phyloP scores from a whole-genome alignment of 35 echinoderm and acorn worm genomes.

The Acanthaster planci region DNA sequence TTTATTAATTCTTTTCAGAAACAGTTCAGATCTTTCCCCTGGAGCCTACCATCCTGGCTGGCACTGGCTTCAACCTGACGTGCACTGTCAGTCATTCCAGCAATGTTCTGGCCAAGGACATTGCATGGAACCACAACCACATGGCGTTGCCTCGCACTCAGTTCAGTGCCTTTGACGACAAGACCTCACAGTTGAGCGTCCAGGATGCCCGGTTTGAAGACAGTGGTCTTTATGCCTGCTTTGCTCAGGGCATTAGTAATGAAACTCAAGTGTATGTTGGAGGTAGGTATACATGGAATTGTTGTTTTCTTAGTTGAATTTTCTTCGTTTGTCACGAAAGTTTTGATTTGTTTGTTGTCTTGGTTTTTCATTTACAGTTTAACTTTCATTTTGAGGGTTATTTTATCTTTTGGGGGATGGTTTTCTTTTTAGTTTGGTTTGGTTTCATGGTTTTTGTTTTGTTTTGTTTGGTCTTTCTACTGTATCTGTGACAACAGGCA shows the following conservation, averaged over 20 bases:
- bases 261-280: not conserved
- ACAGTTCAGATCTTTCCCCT: not conserved
- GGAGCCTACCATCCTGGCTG: not conserved
- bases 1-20: not conserved
- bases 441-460: too few species aligned
- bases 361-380: too few species aligned
- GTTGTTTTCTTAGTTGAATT: not conserved
- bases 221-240: not conserved
- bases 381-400: too few species aligned
- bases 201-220: not conserved
- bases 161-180: constrained; percentile 5
- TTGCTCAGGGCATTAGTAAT: not conserved
- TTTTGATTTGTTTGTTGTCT: too few species aligned
- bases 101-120: not conserved
- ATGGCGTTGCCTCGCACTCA: not conserved
- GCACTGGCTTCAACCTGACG: not conserved
- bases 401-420: too few species aligned
- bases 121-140: not conserved
- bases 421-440: too few species aligned
- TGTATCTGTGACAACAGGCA: too few species aligned
- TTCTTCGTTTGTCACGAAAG: too few species aligned
- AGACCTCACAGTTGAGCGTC: not conserved
- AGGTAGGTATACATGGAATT: not conserved
- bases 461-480: too few species aligned
- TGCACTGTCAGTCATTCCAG: not conserved